Evolutionary conservation across 2,888 invertebrate species (phyloP), one percentile per base, ranked within the genome.

Genomic region (Rutpela maculata): DNA sequence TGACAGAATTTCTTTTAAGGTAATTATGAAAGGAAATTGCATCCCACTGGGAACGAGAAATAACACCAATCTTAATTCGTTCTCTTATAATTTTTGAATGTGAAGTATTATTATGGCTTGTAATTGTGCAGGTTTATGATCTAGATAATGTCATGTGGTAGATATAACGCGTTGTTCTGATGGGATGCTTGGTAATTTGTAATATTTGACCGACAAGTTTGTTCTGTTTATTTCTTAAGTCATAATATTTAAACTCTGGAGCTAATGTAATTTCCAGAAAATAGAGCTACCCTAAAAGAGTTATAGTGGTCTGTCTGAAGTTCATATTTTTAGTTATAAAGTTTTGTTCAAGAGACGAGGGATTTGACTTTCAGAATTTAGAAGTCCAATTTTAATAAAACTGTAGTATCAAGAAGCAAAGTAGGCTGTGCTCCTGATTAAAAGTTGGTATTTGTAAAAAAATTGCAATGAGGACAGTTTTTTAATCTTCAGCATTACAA

Each of bases 21-120:
- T 65, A 73, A 65, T 71, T 73, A 73, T 65, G 50, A 72, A 56
- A n/a, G 65, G 65, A 73, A 73, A 73, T 73, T 65, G 66, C 73
- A 65, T 56, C 38, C 69, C 38, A 35, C 31, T 73, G 71, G n/a
- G 35, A 31, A 35, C 26, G 55, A 72, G 31, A 70, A 70, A 43
- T 56, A 65, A 38, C 19, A 65, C 43, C 11, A 65, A 63, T 65
- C 19, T 17, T 63, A 72, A 50, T 35, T 31, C 26, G 63, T n/a
- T n/a, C 43, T 60, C n/a, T 60, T 60, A 69, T 62, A 70, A 70
- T 60, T 43, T n/a, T 19, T 22, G 18, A 43, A n/a, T 43, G 60
- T 38, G 22, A 59, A 19, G 50, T 59, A 38, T 60, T 70, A 38
- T 62, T 62, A 31, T 18, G 35, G 12, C n/a, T 22, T 22, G 60